Percentiles rank a stretch among this genome's conserved stretches.
Evolutionary conservation across 2,888 invertebrate species (phyloP).

Genomic region (Aethes cnicana): DNA sequence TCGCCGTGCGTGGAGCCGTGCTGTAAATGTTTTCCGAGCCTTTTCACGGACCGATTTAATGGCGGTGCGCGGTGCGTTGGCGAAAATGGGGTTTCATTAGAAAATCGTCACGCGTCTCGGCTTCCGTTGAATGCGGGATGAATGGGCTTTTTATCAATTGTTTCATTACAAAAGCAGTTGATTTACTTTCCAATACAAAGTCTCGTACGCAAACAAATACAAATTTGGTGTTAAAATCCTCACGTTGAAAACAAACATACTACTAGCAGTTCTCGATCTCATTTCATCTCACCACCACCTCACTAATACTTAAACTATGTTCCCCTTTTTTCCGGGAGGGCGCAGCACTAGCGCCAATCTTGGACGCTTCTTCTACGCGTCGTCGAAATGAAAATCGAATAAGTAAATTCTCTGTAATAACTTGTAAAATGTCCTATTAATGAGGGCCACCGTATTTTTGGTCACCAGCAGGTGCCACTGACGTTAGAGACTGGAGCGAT

Average conservation of each 20-base stretch:
- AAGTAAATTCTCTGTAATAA: too few relatives aligned
- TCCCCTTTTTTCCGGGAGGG: too few relatives aligned
- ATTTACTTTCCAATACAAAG: slow-evolving; percentile 6
- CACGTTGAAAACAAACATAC: background rate
- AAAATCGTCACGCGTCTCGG: slow-evolving; percentile 29
- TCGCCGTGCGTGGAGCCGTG: slow-evolving; percentile 34
- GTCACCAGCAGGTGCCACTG: too few relatives aligned
- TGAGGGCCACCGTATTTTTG: too few relatives aligned
- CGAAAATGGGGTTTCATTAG: slow-evolving; percentile 29
- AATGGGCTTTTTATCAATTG: slow-evolving; percentile 18
- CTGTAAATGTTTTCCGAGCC: slow-evolving; percentile 31
- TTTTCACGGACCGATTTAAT: slow-evolving; percentile 30
- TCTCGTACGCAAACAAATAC: background rate
- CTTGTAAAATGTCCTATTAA: too few relatives aligned
- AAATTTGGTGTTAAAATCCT: background rate
- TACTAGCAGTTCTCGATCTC: background rate
- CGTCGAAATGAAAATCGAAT: too few relatives aligned
- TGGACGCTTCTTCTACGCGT: too few relatives aligned
- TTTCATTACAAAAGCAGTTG: slow-evolving; percentile 11
- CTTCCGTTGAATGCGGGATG: slow-evolving; percentile 19
- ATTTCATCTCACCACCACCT: too few relatives aligned
- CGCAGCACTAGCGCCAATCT: too few relatives aligned
- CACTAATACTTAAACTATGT: too few relatives aligned
- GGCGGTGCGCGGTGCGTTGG: slow-evolving; percentile 20
- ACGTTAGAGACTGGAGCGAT: too few relatives aligned